A percentile compares a stretch with the other conserved stretches of the same genome.
phyloP scores from a whole-genome alignment of 2,797 vertebrate genomes.

The Eutrigla gurnardus region DNA sequence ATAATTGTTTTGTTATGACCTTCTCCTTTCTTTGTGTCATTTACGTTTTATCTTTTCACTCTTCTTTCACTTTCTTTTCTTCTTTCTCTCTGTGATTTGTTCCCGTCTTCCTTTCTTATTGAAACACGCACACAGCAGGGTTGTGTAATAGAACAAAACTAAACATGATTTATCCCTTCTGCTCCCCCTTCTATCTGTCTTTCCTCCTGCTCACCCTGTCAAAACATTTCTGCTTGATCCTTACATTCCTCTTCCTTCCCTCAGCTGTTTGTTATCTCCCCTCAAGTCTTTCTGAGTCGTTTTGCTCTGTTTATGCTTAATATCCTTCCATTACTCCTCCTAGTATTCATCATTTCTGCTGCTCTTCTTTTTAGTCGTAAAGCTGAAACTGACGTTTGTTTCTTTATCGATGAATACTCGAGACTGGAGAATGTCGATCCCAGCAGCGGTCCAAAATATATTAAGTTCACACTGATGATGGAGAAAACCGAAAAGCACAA shows the following conservation, averaged over 20 bases:
- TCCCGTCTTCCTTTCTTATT: background rate
- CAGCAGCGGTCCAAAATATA: background rate
- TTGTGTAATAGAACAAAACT: constrained; percentile 1
- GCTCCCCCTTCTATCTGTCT: background rate
- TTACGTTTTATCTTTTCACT: background rate
- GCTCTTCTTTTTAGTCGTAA: background rate
- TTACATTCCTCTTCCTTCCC: background rate
- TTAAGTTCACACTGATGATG: background rate
- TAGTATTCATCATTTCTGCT: background rate
- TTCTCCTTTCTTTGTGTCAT: rapidly evolving
- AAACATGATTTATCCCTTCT: background rate
- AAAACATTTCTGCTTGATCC: constrained; percentile 15
- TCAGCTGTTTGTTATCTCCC: background rate
- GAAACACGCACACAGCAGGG: background rate
- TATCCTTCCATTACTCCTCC: background rate
- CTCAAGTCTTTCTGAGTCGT: background rate
- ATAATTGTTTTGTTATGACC: background rate
- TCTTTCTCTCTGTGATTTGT: background rate
- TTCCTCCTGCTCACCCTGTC: constrained; percentile 17
- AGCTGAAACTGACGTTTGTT: background rate
- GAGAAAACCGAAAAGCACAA: background rate
- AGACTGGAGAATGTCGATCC: background rate
- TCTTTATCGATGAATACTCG: background rate
- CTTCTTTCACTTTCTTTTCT: background rate
- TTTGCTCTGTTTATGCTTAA: background rate